Base-by-base conservation (phyloP, 2,888 invertebrate species). In the Lacanobia oleracea region DNA sequence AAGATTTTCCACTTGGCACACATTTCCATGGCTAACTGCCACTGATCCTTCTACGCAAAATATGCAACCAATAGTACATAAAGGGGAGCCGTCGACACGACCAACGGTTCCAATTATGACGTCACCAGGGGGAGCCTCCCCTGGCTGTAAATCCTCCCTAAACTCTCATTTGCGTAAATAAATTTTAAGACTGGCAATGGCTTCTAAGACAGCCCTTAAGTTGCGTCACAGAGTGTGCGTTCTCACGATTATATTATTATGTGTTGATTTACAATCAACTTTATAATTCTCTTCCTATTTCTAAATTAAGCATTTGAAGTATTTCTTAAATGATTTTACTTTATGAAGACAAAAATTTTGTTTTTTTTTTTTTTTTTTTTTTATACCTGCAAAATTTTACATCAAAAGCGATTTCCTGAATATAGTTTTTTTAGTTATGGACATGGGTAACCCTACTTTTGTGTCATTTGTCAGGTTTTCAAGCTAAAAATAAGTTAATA, bases 111-210 rank as follows among this genome's bases (percentile, higher is more conserved):
- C 65, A 73, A 75, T 66, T 45, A 51, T 75, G 57, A 51, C 50
- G 66, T 75, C 43, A 45, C 16, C 7, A 6, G 16, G 27, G n/a
- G 33, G 12, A 21, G 33, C 23, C 14, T 16, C 33, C 2, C 37
- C 67, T 27, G 51, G 10, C 45, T 51, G 16, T 75, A 45, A 75
- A 59, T 67, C 51, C 37, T 67, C 51, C 27, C n/a, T 27, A 57
- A 75, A 75, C 67, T 67, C 75, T 66, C 57, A 73, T 73, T 73
- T 75, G 76, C 75, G 27, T 73, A 59, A 66, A 75, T 73, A 75
- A 51, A 75, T 57, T 75, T 56, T n/a, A 57, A 75, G 66, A 51
- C 50, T 33, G 40, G 54, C 48, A 56, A 48, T 48, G 33, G 21
- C 75, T 65, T 73, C 43, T 57, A 57, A 57, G 50, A 65, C 66